These are phyloP conservation scores for Pogonomyrmex californicus DNA, from an alignment of 1,140 invertebrate genomes.

Conservation along the genomic window DNA sequence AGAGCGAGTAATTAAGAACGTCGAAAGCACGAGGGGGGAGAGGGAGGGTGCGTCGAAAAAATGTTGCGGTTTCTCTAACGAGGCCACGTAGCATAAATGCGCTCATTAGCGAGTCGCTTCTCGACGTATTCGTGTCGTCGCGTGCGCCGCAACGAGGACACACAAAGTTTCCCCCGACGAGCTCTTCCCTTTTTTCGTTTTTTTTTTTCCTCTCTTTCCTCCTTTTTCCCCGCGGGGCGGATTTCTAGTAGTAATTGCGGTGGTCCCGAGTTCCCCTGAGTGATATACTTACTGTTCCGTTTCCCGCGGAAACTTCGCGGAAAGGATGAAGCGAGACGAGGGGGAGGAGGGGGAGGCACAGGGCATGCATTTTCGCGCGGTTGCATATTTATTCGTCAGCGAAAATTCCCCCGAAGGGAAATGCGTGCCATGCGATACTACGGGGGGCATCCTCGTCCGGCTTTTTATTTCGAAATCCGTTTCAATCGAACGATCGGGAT, in stretches of 20 bases:
- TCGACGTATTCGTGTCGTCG: conserved; percentile 21
- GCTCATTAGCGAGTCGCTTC: conserved; percentile 34
- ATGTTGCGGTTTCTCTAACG: conserved; percentile 23
- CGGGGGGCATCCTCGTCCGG: not conserved
- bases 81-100: conserved; percentile 38
- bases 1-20: conserved; percentile 32
- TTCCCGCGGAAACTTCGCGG: conserved; percentile 22
- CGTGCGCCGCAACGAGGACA: not conserved
- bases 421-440: not conserved
- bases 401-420: not conserved
- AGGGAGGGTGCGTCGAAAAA: not conserved
- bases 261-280: not conserved
- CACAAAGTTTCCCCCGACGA: not conserved
- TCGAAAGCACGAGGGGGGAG: not conserved
- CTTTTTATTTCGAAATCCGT: not conserved
- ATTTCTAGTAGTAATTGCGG: conserved; percentile 28
- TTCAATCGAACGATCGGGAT: conserved; percentile 17
- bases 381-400: not conserved
- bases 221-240: not conserved
- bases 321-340: not conserved
- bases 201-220: too few species aligned
- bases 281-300: conserved; percentile 46
- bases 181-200: not conserved
- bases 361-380: conserved; percentile 13
- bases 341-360: not conserved